Conservation (phyloP, 2,797 vertebrate species). For the Hypotaenidia philippensis region DNA sequence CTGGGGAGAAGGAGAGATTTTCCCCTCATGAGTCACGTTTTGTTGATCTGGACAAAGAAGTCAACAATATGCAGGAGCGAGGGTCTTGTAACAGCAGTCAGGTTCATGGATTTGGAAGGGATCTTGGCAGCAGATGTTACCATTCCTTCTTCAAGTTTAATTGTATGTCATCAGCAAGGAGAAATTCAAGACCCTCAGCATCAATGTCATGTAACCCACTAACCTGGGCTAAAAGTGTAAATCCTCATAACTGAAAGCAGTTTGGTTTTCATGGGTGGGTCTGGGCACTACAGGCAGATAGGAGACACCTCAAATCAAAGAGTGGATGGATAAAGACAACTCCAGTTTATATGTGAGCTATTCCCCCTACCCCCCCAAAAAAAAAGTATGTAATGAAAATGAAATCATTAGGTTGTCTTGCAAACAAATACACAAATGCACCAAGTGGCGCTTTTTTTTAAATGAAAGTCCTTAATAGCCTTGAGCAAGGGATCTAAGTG, state of each 20-base stretch:
- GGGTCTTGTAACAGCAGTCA: rapidly evolving
- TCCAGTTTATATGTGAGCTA: rapidly evolving
- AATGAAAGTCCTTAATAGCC: neutral
- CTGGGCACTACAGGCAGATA: neutral
- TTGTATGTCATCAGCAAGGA: rapidly evolving
- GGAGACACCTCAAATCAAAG: neutral
- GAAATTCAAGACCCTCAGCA: neutral
- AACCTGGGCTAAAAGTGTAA: neutral
- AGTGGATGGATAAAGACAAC: neutral
- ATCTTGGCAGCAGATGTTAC: neutral
- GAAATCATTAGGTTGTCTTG: neutral
- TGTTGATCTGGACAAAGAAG: neutral
- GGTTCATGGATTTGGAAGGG: neutral
- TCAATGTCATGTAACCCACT: neutral
- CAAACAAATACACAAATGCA: neutral
- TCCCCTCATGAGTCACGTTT: neutral
- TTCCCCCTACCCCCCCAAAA: neutral
- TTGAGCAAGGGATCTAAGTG: neutral
- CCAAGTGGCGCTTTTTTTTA: neutral
- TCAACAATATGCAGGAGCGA: neutral
- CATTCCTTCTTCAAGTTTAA: neutral
- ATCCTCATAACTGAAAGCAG: neutral
- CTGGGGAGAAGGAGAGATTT: neutral
- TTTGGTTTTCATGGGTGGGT: neutral
- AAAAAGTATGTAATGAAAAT: rapidly evolving